Base-by-base conservation (phyloP, 2,113 vertebrate genomes). In the Illadopsis cleaveri region DNA sequence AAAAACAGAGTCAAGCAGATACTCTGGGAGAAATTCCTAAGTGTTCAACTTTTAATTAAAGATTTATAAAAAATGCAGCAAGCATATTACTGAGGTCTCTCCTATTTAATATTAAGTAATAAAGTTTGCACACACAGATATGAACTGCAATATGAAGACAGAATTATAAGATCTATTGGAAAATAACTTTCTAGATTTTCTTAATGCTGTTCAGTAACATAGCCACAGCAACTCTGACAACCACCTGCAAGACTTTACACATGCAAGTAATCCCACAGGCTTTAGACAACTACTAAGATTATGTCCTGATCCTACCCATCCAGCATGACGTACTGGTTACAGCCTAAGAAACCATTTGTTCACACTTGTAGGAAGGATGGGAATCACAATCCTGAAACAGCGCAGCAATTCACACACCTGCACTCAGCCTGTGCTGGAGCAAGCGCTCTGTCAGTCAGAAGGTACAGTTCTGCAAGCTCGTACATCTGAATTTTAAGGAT, bases 41-140 rank as follows among this genome's bases (percentile, higher is more conserved):
- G 73, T 33, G 64, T 66, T 78, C 37, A 86, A 86, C 54, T 86
- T 96, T 90, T 83, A 85, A 91, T 66, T 80, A 82, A 94, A 91
- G 33, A 87, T 45, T 76, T 72, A 60, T 50, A 89, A 87, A 94
- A 87, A 68, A 82, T 61, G 77, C 65, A 95, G 56, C 28, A 81
- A 94, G 75, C 1, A 1, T 51, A 78, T 65, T 31, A 37, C 79
- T 45, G 92, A 86, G 79, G 82, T 51, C 45, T 90, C 76, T 86
- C 64, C 44, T 71, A 53, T 91, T 66, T 60, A 75, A 79, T 70
- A 77, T 66, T 83, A 86, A 90, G 82, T 86, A 94, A 61, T 71
- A 72, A 88, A 58, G 31, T 81, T 90, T 79, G 44, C 38, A 35
- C 73, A 44, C 75, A 62, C 68, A 83, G 45, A 51, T 37, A 85